Evolutionary conservation across 64 coral and sea anemone species (phyloP).

Genomic region (Actinia tenebrosa): DNA sequence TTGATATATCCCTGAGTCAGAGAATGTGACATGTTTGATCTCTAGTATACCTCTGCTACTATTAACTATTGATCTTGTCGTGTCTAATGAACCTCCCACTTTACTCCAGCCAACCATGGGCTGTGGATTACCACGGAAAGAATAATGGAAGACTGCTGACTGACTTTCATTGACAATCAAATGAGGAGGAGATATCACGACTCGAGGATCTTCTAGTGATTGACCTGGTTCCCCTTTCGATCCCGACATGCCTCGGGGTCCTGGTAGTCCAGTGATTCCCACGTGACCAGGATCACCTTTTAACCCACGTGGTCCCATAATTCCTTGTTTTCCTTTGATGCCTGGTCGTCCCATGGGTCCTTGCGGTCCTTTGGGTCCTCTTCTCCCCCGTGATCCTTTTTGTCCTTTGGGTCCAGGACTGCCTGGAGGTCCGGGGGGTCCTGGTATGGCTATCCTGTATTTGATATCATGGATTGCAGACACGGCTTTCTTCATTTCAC

Average conservation of each 20-base stretch:
- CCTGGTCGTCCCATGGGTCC: neutral
- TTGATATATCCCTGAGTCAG: neutral
- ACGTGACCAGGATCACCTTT: neutral
- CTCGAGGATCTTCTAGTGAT: constrained; percentile 10
- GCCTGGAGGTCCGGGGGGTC: neutral
- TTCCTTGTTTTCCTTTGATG: neutral
- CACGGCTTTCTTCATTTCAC: neutral
- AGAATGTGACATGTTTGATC: constrained; percentile 19
- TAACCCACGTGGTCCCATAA: neutral
- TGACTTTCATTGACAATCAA: constrained; percentile 33
- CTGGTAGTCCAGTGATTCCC: neutral
- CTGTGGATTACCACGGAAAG: constrained; percentile 22
- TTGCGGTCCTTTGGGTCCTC: neutral
- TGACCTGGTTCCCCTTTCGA: neutral
- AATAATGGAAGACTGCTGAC: constrained; percentile 28
- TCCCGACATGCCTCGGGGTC: neutral
- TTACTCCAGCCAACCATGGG: constrained; percentile 12
- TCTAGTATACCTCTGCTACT: neutral
- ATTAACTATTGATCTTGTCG: neutral
- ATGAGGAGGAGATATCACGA: constrained; percentile 31
- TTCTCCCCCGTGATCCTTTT: neutral
- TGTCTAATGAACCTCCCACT: neutral
- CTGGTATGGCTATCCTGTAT: neutral
- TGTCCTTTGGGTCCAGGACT: neutral
- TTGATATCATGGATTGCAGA: neutral